Evolutionary conservation across 2,113 vertebrate genomes (phyloP), one percentile per base, ranked within the genome.

Genomic region (Poeciliopsis occidentalis): DNA sequence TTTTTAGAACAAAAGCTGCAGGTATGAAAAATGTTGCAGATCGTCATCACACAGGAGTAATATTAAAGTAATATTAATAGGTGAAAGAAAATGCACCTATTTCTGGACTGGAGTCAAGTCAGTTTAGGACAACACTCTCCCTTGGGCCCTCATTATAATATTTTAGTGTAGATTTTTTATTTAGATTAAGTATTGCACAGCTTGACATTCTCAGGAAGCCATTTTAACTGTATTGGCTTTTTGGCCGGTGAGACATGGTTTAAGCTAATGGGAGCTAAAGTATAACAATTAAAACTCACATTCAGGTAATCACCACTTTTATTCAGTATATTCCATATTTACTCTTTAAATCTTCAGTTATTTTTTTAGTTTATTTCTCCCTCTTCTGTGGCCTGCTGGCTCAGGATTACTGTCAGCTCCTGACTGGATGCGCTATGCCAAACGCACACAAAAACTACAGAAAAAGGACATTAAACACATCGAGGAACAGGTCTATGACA

Each of bases 401-500:
- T 54, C 61, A 41, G 61, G 26, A 77, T 75, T 64, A 72, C 57
- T 7, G 19, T 4, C 37, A 19, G 47, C 60, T 64, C 24, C 12
- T 54, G 37, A 72, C 12, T 44, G 47, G 51, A 26, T 26, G 44
- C 17, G 26, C 22, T 15, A 26, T 24, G 29, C 62, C 32, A 17
- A 51, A 34, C 8, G 60, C 29, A 7, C 64, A 27, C 30, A 51
- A 64, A 57, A 39, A 64, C 47, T 32, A 51, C 47, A 60, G 61
- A n/a, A 4, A 39, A 60, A 51, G 69, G 75, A 72, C 54, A 76
- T 84, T 67, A 22, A 78, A 74, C 71, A 75, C 60, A 44, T 65
- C 6, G 24, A 75, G 67, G 62, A 64, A 47, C 31, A 64, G 10
- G 68, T 44, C n/a, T 7, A 66, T 44, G 77, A 82, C 30, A n/a